These are phyloP conservation scores for Synaphobranchus kaupii DNA, from an alignment of 2,797 vertebrate genomes.

Conservation along the genomic window DNA sequence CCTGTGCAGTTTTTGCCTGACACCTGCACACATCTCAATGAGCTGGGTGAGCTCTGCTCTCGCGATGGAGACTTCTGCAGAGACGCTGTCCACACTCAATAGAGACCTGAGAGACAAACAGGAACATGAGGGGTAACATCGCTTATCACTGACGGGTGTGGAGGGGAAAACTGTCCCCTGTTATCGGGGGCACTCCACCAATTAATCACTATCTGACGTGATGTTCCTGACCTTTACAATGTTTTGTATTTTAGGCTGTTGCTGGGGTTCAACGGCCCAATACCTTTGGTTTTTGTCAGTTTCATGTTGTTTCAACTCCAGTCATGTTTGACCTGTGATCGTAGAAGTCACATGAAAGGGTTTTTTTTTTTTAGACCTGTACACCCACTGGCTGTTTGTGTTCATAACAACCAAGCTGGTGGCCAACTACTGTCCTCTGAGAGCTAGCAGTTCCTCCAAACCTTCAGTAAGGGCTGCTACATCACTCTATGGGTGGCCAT, in stretches of 20 bases:
- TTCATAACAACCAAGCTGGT: background rate
- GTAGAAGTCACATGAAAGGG: background rate
- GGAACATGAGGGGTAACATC: background rate
- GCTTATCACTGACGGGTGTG: background rate
- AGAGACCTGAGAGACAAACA: constrained; percentile 49
- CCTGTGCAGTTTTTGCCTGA: constrained; percentile 51
- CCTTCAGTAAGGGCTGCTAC: background rate
- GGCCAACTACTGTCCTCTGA: no score
- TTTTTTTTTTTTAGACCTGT: background rate
- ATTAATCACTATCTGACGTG: background rate
- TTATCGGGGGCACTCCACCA: background rate
- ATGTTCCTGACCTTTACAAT: constrained; percentile 2
- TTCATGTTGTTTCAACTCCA: background rate
- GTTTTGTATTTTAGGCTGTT: background rate
- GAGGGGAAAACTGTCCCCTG: background rate
- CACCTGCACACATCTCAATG: constrained; percentile 50
- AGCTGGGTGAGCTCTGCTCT: constrained; percentile 49
- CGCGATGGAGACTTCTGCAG: constrained; percentile 46
- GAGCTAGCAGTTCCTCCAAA: no score
- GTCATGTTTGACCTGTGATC: background rate
- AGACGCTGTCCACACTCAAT: constrained; percentile 42
- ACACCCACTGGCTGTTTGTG: background rate
- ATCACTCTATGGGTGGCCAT: background rate
- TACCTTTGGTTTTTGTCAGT: background rate
- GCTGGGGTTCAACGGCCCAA: background rate